phyloP scores from a whole-genome alignment of 2,113 vertebrate genomes.

The crab-eating macaque (Macaca fascicularis) region T2T-MFA8v1.1 NC_088375.1:43314001-43314500 shows the following conservation, averaged over 20 bases:
- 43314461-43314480: not conserved
- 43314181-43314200: slow-evolving; percentile 42
- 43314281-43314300: slow-evolving; percentile 27
- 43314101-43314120: not conserved
- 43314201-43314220: slow-evolving; percentile 57
- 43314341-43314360: not conserved
- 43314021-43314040: not conserved
- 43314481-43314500: not conserved
- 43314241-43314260: not conserved
- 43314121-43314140: not conserved
- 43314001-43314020: not conserved
- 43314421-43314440: not conserved
- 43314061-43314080: not conserved
- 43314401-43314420: not conserved
- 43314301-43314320: not conserved
- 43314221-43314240: slow-evolving; percentile 59
- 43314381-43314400: not conserved
- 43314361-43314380: not conserved
- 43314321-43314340: not conserved
- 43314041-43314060: not conserved
- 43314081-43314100: not conserved
- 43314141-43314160: slow-evolving; percentile 17
- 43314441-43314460: not conserved
- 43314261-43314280: slow-evolving; percentile 1
- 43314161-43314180: slow-evolving; percentile 16